phyloP scores from a whole-genome alignment of 1,140 invertebrate genomes.

The Sitobion miscanthi region DNA sequence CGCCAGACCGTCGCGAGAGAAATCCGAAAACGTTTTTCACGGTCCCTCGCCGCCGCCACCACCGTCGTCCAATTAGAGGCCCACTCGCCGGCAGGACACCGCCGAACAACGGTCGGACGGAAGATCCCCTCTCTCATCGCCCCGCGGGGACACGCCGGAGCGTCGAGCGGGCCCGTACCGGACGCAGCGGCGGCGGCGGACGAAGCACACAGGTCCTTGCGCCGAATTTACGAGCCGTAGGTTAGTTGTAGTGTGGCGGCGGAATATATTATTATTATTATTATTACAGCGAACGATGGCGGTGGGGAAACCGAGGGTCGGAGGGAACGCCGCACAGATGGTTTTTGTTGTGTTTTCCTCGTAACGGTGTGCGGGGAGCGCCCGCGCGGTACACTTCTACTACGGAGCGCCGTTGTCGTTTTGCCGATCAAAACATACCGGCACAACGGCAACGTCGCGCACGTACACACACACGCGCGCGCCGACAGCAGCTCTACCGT shows the following conservation, averaged over 20 bases:
- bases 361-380: neutral
- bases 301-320: constrained; percentile 15
- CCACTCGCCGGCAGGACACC: neutral
- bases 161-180: neutral
- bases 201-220: constrained; percentile 29
- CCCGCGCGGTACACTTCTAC: neutral
- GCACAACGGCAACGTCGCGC: constrained; percentile 49
- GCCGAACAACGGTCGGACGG: neutral
- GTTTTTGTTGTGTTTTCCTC: constrained; percentile 54
- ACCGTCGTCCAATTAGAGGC: constrained; percentile 45
- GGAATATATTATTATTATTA: constrained; percentile 3
- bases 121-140: neutral
- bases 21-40: constrained; percentile 36
- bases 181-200: neutral
- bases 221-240: constrained; percentile 53
- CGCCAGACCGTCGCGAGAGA: neutral
- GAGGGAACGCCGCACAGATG: constrained; percentile 52
- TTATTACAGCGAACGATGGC: neutral
- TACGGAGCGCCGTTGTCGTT: constrained; percentile 43
- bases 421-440: constrained; percentile 48
- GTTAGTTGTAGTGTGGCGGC: constrained; percentile 36
- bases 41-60: neutral
- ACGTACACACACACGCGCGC: neutral
- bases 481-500: neutral
- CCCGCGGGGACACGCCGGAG: constrained; percentile 28